Percentiles rank a stretch among this genome's conserved stretches.
phyloP scores from a whole-genome alignment of 2,797 vertebrate species.

The Ctenochaetus hawaiiensis region DNA sequence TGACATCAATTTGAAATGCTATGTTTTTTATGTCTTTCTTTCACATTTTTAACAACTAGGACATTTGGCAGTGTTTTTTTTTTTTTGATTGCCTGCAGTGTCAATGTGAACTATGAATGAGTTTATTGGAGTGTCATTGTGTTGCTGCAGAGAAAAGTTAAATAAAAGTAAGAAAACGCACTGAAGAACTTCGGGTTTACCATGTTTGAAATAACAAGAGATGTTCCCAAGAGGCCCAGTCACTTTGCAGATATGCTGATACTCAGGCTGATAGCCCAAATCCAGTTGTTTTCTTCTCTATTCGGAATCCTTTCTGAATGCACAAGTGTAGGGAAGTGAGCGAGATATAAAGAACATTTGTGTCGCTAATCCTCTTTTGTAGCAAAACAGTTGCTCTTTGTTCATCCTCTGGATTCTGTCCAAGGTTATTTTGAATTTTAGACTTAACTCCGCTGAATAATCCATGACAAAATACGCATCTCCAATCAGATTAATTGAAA shows the following conservation, averaged over 20 bases:
- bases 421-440: conserved; percentile 71
- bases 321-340: conserved; percentile 38
- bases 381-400: conserved; percentile 49
- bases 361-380: conserved; percentile 71
- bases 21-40: not conserved
- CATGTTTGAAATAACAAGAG: conserved; percentile 59
- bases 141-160: conserved; percentile 56
- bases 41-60: not conserved
- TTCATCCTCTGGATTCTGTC: conserved; percentile 55
- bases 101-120: conserved; percentile 26
- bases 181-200: conserved; percentile 48
- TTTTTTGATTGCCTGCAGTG: not conserved
- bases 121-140: conserved; percentile 24
- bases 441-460: conserved; percentile 64
- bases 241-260: conserved; percentile 64
- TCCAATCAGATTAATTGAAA: conserved; percentile 80
- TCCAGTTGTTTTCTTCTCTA: conserved; percentile 61
- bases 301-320: conserved; percentile 54
- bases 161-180: conserved; percentile 56
- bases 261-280: conserved; percentile 62
- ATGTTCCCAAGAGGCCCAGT: conserved; percentile 62
- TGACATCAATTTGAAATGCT: conserved; percentile 26
- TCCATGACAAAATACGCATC: conserved; percentile 72
- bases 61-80: not conserved
- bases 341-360: conserved; percentile 47